These are phyloP conservation scores for Gallinago paraguaiae DNA, from an alignment of 2,113 vertebrate species.

Conservation along the genomic window DNA sequence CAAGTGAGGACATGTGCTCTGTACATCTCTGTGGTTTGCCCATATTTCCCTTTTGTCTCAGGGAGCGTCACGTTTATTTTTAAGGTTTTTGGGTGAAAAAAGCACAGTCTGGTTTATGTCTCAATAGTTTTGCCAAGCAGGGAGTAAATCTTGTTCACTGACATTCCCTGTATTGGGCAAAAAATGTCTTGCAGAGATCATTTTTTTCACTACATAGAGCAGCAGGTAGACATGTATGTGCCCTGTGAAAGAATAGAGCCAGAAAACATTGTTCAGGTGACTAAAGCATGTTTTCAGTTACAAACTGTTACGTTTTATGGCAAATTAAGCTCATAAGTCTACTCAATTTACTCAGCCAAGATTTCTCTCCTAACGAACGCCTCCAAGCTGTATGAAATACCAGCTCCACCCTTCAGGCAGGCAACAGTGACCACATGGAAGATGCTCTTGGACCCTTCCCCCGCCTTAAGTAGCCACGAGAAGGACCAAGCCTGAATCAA, in stretches of 20 bases:
- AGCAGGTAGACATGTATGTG: background rate
- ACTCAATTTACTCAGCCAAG: background rate
- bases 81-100: background rate
- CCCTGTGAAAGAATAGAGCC: background rate
- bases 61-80: background rate
- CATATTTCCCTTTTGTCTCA: background rate
- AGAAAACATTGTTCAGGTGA: background rate
- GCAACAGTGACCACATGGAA: accelerated
- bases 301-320: background rate
- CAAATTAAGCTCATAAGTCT: background rate
- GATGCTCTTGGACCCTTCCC: background rate
- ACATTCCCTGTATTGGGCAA: background rate
- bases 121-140: background rate
- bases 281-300: accelerated
- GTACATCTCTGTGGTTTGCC: background rate
- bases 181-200: background rate
- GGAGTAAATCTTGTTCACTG: background rate
- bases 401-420: background rate
- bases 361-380: background rate
- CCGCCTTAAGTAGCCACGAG: background rate
- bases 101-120: background rate
- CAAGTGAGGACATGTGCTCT: background rate
- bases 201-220: background rate
- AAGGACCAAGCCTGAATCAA: background rate
- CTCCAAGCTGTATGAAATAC: background rate